Evolutionary conservation across 2,888 invertebrate species (phyloP).

Genomic region (Terebella lapidaria): DNA sequence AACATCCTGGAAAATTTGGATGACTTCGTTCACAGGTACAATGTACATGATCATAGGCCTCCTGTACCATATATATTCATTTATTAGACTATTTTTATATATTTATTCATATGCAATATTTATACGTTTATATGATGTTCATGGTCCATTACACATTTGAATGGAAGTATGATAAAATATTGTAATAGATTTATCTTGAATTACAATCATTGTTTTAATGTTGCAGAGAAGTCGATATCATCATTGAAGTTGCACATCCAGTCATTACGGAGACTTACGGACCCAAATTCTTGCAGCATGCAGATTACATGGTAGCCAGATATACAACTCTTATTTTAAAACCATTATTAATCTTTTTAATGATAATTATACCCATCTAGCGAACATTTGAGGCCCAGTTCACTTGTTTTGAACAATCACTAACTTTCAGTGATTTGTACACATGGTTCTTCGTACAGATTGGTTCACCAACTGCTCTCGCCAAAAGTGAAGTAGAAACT

Average conservation of each 20-base stretch:
- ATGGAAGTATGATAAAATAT: not conserved
- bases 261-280: slow-evolving; percentile 55
- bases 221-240: slow-evolving; percentile 49
- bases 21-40: slow-evolving; percentile 33
- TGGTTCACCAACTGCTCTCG: slow-evolving; percentile 59
- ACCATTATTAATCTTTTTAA: no score
- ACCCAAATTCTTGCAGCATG: slow-evolving; percentile 50
- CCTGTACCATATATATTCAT: not conserved
- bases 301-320: slow-evolving; percentile 56
- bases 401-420: not conserved
- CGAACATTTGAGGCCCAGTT: no score
- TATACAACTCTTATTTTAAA: not conserved
- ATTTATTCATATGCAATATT: not conserved
- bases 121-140: not conserved
- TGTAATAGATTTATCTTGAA: not conserved
- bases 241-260: slow-evolving; percentile 60
- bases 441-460: slow-evolving; percentile 38
- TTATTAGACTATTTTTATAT: not conserved
- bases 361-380: no score
- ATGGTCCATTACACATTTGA: not conserved
- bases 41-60: slow-evolving; percentile 18
- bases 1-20: slow-evolving; percentile 42
- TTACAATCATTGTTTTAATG: no score
- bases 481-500: slow-evolving; percentile 49
- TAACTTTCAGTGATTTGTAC: not conserved